Percentiles rank a stretch among this genome's conserved stretches.
These are phyloP conservation scores for Gastrophysa polygoni DNA, from an alignment of 2,888 invertebrate species.

Conservation along the genomic window DNA sequence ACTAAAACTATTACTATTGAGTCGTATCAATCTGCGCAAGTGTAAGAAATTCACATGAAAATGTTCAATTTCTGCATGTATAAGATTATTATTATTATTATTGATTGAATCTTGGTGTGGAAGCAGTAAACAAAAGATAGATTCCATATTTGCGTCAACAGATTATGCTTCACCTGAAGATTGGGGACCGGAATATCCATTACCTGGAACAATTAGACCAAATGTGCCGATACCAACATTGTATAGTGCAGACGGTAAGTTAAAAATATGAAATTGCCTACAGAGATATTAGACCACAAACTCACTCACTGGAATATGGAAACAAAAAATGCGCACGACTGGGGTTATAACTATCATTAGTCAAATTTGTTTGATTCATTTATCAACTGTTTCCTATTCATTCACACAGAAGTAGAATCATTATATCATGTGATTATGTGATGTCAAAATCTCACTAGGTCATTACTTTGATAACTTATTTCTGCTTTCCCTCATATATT, in stretches of 20 bases:
- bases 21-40: too few species aligned
- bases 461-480: too few species aligned
- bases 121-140: slow-evolving; percentile 22
- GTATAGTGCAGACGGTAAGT: slow-evolving; percentile 74
- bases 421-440: too few species aligned
- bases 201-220: slow-evolving; percentile 61
- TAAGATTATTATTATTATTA: not conserved
- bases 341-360: not conserved
- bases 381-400: too few species aligned
- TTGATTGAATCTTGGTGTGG: not conserved
- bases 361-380: slow-evolving; percentile 12
- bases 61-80: not conserved
- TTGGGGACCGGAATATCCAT: slow-evolving; percentile 69
- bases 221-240: slow-evolving; percentile 81
- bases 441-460: too few species aligned
- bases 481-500: too few species aligned
- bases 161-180: slow-evolving; percentile 63
- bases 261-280: not conserved
- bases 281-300: not conserved
- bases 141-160: slow-evolving; percentile 48
- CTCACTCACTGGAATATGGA: too few species aligned
- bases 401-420: too few species aligned
- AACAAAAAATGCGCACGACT: too few species aligned
- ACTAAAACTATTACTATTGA: too few species aligned
- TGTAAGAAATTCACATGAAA: not conserved